phyloP scores from a whole-genome alignment of 2,113 vertebrate species.

The Dolichotis patagonum region DNA sequence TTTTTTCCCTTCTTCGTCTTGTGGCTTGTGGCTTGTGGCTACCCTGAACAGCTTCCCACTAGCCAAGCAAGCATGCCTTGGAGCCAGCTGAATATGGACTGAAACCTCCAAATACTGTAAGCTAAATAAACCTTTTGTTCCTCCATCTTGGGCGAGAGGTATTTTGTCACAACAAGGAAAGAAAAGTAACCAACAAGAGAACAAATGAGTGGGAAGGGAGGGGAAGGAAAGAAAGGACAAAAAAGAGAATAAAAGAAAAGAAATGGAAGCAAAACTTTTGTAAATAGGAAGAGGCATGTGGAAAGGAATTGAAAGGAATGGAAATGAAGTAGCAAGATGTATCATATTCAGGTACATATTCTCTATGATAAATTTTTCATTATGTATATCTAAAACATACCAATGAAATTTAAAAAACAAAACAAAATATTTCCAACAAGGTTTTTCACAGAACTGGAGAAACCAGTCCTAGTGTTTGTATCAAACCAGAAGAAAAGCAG shows the following conservation, averaged over 20 bases:
- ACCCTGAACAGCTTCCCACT: no score
- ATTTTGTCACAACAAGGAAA: no score
- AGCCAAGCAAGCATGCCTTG: no score
- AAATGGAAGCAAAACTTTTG: background rate
- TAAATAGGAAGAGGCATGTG: background rate
- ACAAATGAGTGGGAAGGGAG: no score
- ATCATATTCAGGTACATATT: background rate
- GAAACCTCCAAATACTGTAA: no score
- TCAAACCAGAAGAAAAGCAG: background rate
- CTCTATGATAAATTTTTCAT: background rate
- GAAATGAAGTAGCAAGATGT: background rate
- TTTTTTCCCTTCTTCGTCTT: no score
- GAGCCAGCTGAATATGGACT: no score
- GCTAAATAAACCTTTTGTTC: no score
- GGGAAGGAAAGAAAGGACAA: background rate
- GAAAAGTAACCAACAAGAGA: no score
- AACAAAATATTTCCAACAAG: background rate
- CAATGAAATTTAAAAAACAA: background rate
- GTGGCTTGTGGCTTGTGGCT: no score
- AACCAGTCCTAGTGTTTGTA: background rate
- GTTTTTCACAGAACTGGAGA: background rate
- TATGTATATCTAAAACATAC: no score
- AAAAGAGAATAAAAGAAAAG: background rate
- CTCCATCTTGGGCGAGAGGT: no score
- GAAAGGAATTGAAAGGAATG: background rate